A percentile compares a stretch with the other conserved stretches of the same genome.
Evolutionary conservation across 2,113 vertebrate genomes (phyloP).

Genomic region (Prunella himalayana): DNA sequence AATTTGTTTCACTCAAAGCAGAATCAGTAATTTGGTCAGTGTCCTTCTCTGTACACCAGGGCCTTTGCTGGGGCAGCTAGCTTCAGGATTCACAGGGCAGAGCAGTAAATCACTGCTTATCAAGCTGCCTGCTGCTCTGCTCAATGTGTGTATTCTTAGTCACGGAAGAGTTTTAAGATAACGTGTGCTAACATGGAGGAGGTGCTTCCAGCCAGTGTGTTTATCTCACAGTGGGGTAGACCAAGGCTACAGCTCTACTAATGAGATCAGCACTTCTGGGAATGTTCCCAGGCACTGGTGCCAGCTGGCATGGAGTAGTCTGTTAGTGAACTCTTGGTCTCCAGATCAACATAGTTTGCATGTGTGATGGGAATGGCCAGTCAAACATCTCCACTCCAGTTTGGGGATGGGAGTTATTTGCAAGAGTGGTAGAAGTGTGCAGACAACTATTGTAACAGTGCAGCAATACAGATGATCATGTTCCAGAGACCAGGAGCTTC

Average conservation of each 20-base stretch:
- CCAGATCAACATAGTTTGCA: neutral
- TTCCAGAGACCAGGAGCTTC: neutral
- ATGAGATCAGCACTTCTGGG: constrained; percentile 33
- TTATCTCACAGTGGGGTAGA: neutral
- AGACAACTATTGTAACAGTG: neutral
- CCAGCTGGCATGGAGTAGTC: constrained; percentile 8
- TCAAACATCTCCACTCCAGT: neutral
- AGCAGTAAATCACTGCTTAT: neutral
- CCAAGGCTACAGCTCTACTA: neutral
- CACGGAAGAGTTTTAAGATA: neutral
- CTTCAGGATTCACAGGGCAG: neutral
- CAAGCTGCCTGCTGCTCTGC: neutral
- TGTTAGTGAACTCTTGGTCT: neutral
- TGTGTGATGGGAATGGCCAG: neutral
- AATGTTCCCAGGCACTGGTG: neutral
- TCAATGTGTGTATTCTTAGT: neutral
- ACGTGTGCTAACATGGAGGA: neutral
- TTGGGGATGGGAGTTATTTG: neutral
- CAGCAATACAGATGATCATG: neutral
- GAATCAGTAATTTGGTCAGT: neutral
- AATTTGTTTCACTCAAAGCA: neutral
- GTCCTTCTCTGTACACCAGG: neutral
- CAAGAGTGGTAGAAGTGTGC: neutral
- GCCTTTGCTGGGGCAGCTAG: neutral
- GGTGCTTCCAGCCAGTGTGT: neutral